Base-by-base conservation (phyloP, 2,113 vertebrate species). In the Penelope pileata region DNA sequence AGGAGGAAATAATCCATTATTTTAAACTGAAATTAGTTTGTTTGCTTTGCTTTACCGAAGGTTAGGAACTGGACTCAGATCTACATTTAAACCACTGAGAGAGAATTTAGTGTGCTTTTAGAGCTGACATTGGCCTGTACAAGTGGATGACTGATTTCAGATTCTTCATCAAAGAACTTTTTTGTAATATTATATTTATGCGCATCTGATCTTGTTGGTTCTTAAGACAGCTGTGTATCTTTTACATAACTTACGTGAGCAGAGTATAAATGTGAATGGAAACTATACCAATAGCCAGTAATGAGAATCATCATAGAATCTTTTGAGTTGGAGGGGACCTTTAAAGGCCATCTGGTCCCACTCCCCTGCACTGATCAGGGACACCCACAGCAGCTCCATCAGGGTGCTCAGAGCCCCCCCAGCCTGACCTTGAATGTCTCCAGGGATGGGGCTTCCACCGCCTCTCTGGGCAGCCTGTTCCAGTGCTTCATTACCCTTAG, bases 81-180 rank as follows among this genome's bases (percentile, higher is more conserved):
- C 21, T 82, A 42, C n/a, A 45, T 86, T 64, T 88, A 72, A 86
- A 93, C 64, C 73, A 56, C 48, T n/a, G 16, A 36, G 81, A 78
- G 56, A 87, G 19, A 89, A 80, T 48, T 62, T 45, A 43, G 11
- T 73, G 48, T 93, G 24, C 23, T 85, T 87, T 84, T 75, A 78
- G 88, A 91, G 51, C 60, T 91, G 60, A 38, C 38, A 8, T 30
- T 66, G 73, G 68, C 24, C 42, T 66, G 3, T 38, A 66, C 27
- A 86, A 92, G 74, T 75, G 21, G 74, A 75, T 82, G 60, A 72
- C 47, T 94, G n/a, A 72, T 79, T 95, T 75, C 12, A 27, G 77
- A 72, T 92, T 85, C n/a, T 90, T 87, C 90, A 90, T 85, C 62
- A 95, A 93, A 89, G 87, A 90, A 18, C 47, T 19, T 63, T 9